A percentile compares a stretch with the other conserved stretches of the same genome.
phyloP scores from a whole-genome alignment of 2,797 vertebrate species.

The Cirrhinus mrigala region DNA sequence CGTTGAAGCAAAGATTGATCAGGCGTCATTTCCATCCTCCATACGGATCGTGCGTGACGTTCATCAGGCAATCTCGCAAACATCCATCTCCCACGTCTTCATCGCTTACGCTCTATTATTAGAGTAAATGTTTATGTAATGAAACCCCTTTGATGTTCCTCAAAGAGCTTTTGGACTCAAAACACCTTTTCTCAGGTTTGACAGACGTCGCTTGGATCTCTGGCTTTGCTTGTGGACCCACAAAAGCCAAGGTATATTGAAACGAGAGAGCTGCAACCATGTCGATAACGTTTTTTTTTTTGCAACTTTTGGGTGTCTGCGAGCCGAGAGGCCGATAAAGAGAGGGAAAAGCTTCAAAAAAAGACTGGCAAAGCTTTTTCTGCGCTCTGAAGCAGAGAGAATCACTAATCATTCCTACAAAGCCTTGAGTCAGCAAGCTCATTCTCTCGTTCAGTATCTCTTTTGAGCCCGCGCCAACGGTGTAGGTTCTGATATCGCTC shows the following conservation, averaged over 20 bases:
- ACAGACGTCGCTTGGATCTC: conserved; percentile 12
- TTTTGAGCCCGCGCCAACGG: conserved; percentile 26
- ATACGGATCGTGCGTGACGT: neutral
- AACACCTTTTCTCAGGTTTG: conserved; percentile 30
- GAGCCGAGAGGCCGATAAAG: conserved; percentile 22
- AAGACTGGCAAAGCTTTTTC: conserved; percentile 53
- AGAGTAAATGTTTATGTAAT: conserved; percentile 23
- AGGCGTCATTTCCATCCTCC: conserved; percentile 27
- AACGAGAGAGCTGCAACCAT: conserved; percentile 31
- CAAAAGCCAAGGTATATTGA: conserved; percentile 19
- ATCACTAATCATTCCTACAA: conserved; percentile 52
- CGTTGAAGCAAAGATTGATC: conserved; percentile 37
- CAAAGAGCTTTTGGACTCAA: conserved; percentile 12
- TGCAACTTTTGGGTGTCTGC: conserved; percentile 31
- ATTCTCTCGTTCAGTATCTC: conserved; percentile 16
- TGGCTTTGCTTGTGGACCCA: conserved; percentile 15
- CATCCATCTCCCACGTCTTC: conserved; percentile 26
- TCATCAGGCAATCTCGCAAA: conserved; percentile 16
- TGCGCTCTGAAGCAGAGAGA: conserved; percentile 45
- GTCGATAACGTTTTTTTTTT: conserved; percentile 17
- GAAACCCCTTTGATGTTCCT: conserved; percentile 16
- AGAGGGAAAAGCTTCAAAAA: conserved; percentile 37
- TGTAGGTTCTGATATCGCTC: conserved; percentile 38
- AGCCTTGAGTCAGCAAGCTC: conserved; percentile 45
- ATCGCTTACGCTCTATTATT: conserved; percentile 11